Conservation (phyloP, 2,113 vertebrate species). For the Protobothrops flavoviridis region DNA sequence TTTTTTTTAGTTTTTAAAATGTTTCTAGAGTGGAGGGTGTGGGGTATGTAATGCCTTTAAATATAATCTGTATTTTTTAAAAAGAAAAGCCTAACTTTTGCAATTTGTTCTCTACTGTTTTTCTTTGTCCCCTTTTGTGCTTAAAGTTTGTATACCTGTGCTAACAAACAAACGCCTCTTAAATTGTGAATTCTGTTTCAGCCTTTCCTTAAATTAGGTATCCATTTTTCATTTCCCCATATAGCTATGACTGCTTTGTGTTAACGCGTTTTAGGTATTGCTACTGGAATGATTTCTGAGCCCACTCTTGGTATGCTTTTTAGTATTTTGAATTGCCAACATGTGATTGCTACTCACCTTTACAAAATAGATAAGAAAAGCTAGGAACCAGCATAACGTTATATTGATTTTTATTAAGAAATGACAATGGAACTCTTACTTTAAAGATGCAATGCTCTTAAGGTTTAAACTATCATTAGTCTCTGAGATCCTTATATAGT, state of each 20-base stretch:
- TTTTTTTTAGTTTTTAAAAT: constrained; percentile 55
- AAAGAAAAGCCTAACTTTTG: constrained; percentile 25
- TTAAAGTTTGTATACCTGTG: constrained; percentile 35
- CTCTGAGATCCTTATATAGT: background rate
- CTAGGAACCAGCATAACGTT: background rate
- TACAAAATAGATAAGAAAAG: background rate
- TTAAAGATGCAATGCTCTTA: background rate
- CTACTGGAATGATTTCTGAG: background rate
- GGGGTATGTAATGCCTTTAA: constrained; percentile 45
- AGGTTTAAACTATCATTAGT: background rate
- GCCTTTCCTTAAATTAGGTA: background rate
- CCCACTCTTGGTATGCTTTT: background rate
- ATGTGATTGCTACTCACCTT: background rate
- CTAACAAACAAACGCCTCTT: background rate
- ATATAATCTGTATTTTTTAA: background rate
- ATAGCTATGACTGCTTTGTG: constrained; percentile 11
- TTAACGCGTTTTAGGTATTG: constrained; percentile 21
- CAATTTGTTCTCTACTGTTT: constrained; percentile 38
- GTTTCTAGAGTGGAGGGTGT: constrained; percentile 57
- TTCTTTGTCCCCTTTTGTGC: constrained; percentile 34
- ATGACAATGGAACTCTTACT: background rate
- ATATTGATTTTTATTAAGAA: background rate
- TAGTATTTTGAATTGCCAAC: background rate
- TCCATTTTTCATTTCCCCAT: constrained; percentile 7
- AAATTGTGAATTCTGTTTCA: constrained; percentile 25